Evolutionary conservation across 2,888 invertebrate genomes (phyloP).

Genomic region (Apotomis turbidana): DNA sequence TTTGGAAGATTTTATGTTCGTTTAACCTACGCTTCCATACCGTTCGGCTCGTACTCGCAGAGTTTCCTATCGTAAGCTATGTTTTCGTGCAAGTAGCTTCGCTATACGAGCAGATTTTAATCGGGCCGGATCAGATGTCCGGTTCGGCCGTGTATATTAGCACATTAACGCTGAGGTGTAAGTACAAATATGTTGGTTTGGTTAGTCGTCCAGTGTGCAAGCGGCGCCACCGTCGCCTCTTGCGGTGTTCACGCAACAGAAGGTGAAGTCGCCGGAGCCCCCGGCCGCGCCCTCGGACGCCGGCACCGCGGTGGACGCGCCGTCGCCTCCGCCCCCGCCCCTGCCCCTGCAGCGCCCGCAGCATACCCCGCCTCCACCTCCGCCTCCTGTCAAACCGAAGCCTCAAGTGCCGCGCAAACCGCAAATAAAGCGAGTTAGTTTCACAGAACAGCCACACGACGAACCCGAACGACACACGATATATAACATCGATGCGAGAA

Average conservation of each 20-base stretch:
- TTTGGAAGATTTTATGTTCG: constrained; percentile 79
- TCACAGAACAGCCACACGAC: constrained; percentile 67
- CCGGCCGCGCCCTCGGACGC: constrained; percentile 48
- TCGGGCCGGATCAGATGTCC: constrained; percentile 8
- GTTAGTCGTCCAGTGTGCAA: constrained; percentile 76
- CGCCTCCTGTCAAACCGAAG: constrained; percentile 70
- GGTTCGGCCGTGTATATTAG: constrained; percentile 45
- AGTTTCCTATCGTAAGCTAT: constrained; percentile 49
- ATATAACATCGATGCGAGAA: constrained; percentile 59
- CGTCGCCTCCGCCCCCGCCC: constrained; percentile 49
- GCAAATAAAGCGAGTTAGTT: constrained; percentile 81
- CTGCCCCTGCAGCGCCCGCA: constrained; percentile 53
- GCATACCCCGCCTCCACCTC: constrained; percentile 66
- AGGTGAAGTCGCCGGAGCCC: constrained; percentile 60
- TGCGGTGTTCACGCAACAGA: constrained; percentile 70
- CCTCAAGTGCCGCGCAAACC: constrained; percentile 80
- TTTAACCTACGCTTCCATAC: constrained; percentile 53
- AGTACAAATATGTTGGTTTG: constrained; percentile 77
- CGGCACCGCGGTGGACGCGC: constrained; percentile 59
- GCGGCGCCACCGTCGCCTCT: constrained; percentile 71
- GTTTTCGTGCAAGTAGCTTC: constrained; percentile 78
- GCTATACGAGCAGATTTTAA: constrained; percentile 46
- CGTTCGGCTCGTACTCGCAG: constrained; percentile 50
- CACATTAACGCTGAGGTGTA: constrained; percentile 56
- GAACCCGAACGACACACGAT: constrained; percentile 56